These are phyloP conservation scores for Triplophysa yarkandensis DNA, from an alignment of 2,797 vertebrate genomes.

Conservation along the genomic window DNA sequence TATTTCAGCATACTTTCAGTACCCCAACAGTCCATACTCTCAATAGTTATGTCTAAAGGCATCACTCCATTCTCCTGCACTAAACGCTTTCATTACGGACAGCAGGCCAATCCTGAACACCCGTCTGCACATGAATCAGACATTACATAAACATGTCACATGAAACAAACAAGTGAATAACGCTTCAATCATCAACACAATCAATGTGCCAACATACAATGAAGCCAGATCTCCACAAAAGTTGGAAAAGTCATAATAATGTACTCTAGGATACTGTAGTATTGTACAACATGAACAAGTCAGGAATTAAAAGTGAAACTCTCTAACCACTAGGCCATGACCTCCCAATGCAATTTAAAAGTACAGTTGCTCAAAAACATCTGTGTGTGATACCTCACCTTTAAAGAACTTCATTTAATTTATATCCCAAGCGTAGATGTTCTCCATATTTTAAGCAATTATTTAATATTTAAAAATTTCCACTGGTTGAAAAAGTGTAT, in stretches of 20 bases:
- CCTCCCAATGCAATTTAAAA: too few relatives aligned
- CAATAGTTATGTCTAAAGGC: not conserved
- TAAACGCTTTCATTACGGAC: not conserved
- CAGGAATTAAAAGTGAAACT: too few relatives aligned
- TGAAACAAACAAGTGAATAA: not conserved
- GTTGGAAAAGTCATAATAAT: not conserved
- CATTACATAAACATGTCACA: not conserved
- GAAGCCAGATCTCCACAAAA: not conserved
- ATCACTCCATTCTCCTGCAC: not conserved
- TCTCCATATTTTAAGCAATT: too few relatives aligned
- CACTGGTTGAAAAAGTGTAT: too few relatives aligned
- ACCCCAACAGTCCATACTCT: not conserved
- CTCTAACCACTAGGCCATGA: too few relatives aligned
- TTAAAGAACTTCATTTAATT: too few relatives aligned
- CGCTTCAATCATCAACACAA: not conserved
- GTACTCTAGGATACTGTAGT: too few relatives aligned
- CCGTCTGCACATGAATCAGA: not conserved
- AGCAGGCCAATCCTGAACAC: not conserved
- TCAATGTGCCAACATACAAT: not conserved
- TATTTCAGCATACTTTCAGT: not conserved
- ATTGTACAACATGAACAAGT: too few relatives aligned
- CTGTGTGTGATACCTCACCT: too few relatives aligned
- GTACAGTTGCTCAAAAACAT: too few relatives aligned
- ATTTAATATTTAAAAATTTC: too few relatives aligned
- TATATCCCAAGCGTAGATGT: too few relatives aligned